Evolutionary conservation across 2,797 vertebrate genomes (phyloP).

Genomic region (Oreortyx pictus): DNA sequence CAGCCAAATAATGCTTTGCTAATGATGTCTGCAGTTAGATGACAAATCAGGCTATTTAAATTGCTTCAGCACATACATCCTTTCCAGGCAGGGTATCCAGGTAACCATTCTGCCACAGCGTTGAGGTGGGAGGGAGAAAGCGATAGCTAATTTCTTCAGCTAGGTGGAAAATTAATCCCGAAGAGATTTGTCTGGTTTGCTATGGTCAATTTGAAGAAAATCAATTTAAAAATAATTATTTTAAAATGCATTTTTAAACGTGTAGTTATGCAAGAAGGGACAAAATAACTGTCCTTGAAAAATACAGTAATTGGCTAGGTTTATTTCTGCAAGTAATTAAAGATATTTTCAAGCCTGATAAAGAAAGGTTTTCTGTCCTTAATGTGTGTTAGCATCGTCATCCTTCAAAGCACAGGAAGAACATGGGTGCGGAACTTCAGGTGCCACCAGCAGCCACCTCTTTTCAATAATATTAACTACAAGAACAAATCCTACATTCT

Average conservation of each 20-base stretch:
- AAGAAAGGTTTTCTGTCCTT: neutral
- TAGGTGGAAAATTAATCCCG: conserved; percentile 54
- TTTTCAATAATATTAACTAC: neutral
- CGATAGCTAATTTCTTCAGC: conserved; percentile 44
- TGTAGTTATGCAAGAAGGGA: neutral
- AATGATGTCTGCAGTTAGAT: conserved; percentile 59
- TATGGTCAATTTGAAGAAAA: conserved; percentile 49
- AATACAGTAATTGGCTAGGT: neutral
- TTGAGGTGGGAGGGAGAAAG: conserved; percentile 41
- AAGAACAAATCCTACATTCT: neutral
- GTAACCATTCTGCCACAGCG: conserved; percentile 38
- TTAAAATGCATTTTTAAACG: neutral
- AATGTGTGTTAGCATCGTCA: neutral
- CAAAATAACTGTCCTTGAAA: neutral
- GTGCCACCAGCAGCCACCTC: neutral
- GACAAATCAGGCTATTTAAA: conserved; percentile 66
- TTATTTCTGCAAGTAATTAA: neutral
- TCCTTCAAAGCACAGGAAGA: neutral
- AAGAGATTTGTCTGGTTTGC: conserved; percentile 25
- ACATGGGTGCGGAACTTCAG: neutral
- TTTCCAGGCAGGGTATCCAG: conserved; percentile 64
- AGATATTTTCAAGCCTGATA: neutral
- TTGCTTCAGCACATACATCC: neutral
- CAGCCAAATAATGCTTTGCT: conserved; percentile 45
- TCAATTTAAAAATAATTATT: neutral